phyloP scores from a whole-genome alignment of 2,888 invertebrate species.

The Sturmia bella region DNA sequence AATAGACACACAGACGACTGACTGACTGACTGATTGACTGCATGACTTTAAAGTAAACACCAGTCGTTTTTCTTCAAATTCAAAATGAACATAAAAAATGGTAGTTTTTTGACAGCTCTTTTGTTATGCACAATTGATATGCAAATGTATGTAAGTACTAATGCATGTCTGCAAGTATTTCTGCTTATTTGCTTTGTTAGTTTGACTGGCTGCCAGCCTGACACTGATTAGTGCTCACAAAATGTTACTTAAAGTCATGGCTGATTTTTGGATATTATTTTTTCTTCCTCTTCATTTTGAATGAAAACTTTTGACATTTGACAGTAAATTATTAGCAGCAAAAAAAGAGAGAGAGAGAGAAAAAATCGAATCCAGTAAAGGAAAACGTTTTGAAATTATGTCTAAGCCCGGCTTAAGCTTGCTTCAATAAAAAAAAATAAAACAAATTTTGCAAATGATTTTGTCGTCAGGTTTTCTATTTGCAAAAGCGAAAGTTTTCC shows the following conservation, averaged over 20 bases:
- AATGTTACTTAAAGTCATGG: constrained; percentile 60
- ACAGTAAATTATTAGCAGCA: constrained; percentile 64
- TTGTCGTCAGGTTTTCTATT: constrained; percentile 29
- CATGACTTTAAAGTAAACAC: constrained; percentile 20
- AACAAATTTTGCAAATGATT: neutral
- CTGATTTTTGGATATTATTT: constrained; percentile 10
- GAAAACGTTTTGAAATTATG: neutral
- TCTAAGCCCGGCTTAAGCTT: constrained; percentile 13
- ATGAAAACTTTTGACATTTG: constrained; percentile 68
- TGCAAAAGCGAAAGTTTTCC: constrained; percentile 41
- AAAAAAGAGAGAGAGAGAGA: neutral
- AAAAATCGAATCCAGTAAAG: neutral
- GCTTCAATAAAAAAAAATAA: neutral
- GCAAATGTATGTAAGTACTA: neutral
- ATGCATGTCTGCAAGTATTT: constrained; percentile 2
- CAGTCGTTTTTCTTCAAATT: constrained; percentile 34
- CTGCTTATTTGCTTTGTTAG: constrained; percentile 25
- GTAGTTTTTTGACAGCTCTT: constrained; percentile 31
- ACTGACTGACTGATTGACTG: constrained; percentile 11
- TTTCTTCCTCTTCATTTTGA: constrained; percentile 5
- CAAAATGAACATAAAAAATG: neutral
- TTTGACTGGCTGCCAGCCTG: constrained; percentile 40
- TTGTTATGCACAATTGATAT: constrained; percentile 35
- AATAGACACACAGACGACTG: constrained; percentile 35
- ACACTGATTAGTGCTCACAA: constrained; percentile 48